A percentile compares a stretch with the other conserved stretches of the same genome.
Conservation (phyloP, 2,888 invertebrate genomes). For the Sinelater perroti region DNA sequence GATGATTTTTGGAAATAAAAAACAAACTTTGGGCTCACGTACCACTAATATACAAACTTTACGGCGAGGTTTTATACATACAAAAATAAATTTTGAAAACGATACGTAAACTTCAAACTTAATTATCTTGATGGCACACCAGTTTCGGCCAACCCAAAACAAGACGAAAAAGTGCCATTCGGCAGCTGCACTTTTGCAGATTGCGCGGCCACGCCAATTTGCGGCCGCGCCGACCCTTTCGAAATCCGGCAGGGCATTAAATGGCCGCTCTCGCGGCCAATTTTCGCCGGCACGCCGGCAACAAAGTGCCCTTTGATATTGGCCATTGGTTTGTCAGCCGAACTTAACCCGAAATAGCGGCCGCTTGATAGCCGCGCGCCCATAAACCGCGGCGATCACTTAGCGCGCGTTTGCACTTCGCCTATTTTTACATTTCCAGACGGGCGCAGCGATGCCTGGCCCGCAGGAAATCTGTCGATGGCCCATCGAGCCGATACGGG, state of each 20-base stretch:
- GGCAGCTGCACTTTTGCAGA: no score
- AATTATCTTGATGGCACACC: no score
- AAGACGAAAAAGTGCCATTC: no score
- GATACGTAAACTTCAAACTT: no score
- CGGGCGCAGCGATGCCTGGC: no score
- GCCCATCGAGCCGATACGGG: neutral
- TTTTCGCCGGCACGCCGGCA: constrained; percentile 7
- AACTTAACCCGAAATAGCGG: constrained; percentile 11
- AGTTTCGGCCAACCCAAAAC: no score
- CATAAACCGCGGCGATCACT: constrained; percentile 1
- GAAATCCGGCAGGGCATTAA: constrained; percentile 17
- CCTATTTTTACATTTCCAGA: constrained; percentile 16
- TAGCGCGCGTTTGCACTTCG: constrained; percentile 18
- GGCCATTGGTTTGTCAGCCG: neutral
- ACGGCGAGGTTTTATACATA: no score
- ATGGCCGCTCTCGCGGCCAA: neutral
- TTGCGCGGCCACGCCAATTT: constrained; percentile 18
- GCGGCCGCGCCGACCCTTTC: constrained; percentile 7
- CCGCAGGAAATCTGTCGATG: no score
- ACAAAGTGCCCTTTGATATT: neutral
- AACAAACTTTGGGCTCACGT: no score
- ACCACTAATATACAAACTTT: no score
- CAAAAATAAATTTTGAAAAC: no score
- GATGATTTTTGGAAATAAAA: no score
- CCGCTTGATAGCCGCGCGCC: constrained; percentile 4